Base-by-base conservation (phyloP, 2,113 vertebrate species). In the Halcyon malimbica region DNA sequence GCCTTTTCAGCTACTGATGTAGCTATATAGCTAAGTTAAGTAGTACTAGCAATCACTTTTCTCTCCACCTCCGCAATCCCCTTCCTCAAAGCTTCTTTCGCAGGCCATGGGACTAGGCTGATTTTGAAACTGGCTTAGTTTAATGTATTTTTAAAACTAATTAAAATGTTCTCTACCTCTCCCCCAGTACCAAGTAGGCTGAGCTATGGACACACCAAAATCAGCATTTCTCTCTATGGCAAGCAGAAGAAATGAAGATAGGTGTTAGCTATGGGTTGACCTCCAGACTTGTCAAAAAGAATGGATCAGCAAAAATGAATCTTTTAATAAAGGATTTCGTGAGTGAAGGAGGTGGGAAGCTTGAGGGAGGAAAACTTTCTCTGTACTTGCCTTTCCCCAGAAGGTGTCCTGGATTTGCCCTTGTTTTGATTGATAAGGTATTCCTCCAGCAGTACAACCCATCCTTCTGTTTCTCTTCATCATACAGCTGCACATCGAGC, bases 351-450 rank as follows among this genome's bases (percentile, higher is more conserved):
- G 13, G 48, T 82, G 29, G 31, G 62, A 96, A 92, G 10, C n/a
- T 91, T 67, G 57, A 79, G 23, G 35, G n/a, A 83, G 39, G 64
- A 75, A 24, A 65, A 17, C 81, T 85, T 93, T 81, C 50, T 89
- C 26, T 25, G 4, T 83, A 71, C 44, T 91, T 96, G 44, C 9
- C 80, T 95, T 97, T 95, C n/a, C 51, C 56, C 64, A 77, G 73
- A 96, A 96, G 67, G 56, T 53, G 39, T 97, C 87, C 67, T 84
- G 83, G 62, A 46, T 90, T 94, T 97, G 62, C 57, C 70, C 63
- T 97, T 67, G 17, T 48, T 97, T 96, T 97, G 94, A 96, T 84
- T 94, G 82, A 90, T 96, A 93, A 93, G 94, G 51, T 94, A 87
- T 96, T 97, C 83, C 65, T 97, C 39, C 51, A 96, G 81, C 82